A percentile compares a stretch with the other conserved stretches of the same genome.
These are phyloP conservation scores for Hypena proboscidalis DNA, from an alignment of 2,888 invertebrate species.

Conservation along the genomic window DNA sequence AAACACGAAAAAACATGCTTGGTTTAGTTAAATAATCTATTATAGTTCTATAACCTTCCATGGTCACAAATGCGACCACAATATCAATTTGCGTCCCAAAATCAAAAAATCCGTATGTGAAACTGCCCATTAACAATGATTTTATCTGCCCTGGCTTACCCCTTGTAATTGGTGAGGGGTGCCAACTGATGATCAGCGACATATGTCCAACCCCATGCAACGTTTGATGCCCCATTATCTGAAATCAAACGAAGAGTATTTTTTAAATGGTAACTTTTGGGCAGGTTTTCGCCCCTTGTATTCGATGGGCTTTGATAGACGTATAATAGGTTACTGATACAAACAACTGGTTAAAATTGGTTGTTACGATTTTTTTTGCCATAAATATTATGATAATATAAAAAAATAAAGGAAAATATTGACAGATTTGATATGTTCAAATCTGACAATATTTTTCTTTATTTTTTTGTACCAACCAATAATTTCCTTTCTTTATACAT, in stretches of 20 bases:
- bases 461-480: too few species aligned
- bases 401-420: too few species aligned
- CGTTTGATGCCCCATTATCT: constrained; percentile 63
- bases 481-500: too few species aligned
- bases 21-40: too few species aligned
- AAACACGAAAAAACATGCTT: too few species aligned
- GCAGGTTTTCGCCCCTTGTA: neutral
- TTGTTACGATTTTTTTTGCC: too few species aligned
- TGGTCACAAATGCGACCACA: neutral
- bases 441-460: too few species aligned
- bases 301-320: neutral
- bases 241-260: constrained; percentile 63
- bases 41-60: too few species aligned
- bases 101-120: constrained; percentile 15
- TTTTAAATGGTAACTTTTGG: constrained; percentile 26
- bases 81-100: constrained; percentile 15
- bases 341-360: neutral
- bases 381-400: too few species aligned
- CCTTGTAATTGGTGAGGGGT: constrained; percentile 60
- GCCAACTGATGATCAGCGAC: constrained; percentile 58
- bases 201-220: constrained; percentile 61
- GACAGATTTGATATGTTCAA: too few species aligned
- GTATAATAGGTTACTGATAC: neutral
- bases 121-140: constrained; percentile 36
- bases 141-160: constrained; percentile 35